phyloP scores from a whole-genome alignment of 2,888 invertebrate species.

The Agonopterix arenella region DNA sequence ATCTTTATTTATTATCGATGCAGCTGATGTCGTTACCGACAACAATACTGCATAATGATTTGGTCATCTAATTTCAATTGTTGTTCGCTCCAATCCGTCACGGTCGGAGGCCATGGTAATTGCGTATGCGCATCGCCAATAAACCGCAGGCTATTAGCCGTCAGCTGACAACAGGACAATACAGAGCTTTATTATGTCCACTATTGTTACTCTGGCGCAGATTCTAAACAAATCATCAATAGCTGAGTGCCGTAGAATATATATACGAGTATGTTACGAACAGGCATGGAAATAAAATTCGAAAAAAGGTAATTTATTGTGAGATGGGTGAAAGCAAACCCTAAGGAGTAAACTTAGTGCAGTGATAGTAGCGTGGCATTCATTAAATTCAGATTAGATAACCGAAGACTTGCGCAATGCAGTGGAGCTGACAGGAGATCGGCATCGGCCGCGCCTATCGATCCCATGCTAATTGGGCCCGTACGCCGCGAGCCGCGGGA shows the following conservation, averaged over 20 bases:
- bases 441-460: slow-evolving; percentile 68
- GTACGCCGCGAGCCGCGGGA: slow-evolving; percentile 38
- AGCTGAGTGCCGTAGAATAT: neutral
- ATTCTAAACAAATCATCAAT: neutral
- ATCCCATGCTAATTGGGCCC: slow-evolving; percentile 74
- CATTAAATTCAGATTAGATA: slow-evolving; percentile 70
- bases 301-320: neutral
- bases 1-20: neutral
- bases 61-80: slow-evolving; percentile 26
- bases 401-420: slow-evolving; percentile 55
- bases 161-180: slow-evolving; percentile 18
- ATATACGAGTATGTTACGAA: neutral
- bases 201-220: slow-evolving; percentile 1
- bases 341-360: slow-evolving; percentile 10
- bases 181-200: neutral
- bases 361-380: slow-evolving; percentile 54
- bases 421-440: slow-evolving; percentile 61
- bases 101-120: slow-evolving; percentile 23
- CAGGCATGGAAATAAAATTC: neutral
- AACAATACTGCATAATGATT: slow-evolving; percentile 13
- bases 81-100: slow-evolving; percentile 18
- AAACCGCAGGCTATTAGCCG: slow-evolving; percentile 17
- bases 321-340: neutral
- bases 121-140: slow-evolving; percentile 16
- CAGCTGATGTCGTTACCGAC: neutral